Conservation (phyloP, 2,113 vertebrate species). For the Opisthocomus hoazin region DNA sequence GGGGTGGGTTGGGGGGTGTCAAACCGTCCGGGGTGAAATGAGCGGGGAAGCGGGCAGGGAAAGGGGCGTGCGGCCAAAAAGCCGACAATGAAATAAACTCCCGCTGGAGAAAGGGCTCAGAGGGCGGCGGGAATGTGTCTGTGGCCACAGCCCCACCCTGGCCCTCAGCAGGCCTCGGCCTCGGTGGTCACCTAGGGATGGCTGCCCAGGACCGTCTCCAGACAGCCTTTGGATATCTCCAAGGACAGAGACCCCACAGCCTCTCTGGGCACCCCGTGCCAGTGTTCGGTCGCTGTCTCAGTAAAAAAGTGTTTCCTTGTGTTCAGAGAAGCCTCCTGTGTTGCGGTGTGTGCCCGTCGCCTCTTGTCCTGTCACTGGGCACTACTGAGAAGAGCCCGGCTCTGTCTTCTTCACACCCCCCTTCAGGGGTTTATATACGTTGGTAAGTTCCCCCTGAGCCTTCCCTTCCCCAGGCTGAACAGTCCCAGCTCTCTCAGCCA, state of each 20-base stretch:
- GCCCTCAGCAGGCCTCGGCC: no score
- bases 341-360: neutral
- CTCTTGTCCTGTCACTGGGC: no score
- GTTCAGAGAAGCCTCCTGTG: neutral
- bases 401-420: neutral
- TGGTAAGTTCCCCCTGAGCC: neutral
- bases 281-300: neutral
- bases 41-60: neutral
- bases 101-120: neutral
- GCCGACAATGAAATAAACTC: neutral
- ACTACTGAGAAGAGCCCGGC: neutral
- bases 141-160: neutral
- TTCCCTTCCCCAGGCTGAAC: neutral
- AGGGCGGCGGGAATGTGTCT: neutral
- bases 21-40: accelerated
- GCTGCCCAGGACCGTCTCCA: neutral
- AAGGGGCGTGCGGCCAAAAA: neutral
- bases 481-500: neutral
- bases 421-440: neutral
- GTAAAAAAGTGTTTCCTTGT: neutral
- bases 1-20: accelerated
- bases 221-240: no score
- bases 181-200: accelerated
- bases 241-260: no score
- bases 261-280: neutral